Conservation (phyloP, 2,797 vertebrate species). For the Apogon hyalosoma region DNA sequence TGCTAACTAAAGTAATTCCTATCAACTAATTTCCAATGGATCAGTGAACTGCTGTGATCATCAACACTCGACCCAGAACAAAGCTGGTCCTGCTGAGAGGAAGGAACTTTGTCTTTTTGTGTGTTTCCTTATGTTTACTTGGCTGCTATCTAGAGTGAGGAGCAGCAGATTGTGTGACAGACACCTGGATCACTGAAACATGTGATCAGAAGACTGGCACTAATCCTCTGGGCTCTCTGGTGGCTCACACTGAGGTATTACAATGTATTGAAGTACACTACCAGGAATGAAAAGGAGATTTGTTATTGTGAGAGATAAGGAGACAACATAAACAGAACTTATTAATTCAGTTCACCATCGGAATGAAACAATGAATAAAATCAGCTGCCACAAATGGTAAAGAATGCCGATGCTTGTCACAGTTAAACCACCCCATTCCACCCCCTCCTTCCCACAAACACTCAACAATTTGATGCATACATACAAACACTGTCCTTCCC, state of each 20-base stretch:
- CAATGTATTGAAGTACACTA: conserved; percentile 22
- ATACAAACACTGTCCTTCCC: conserved; percentile 52
- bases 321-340: neutral
- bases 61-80: conserved; percentile 32
- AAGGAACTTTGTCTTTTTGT: conserved; percentile 41
- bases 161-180: conserved; percentile 71
- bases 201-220: conserved; percentile 62
- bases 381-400: neutral
- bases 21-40: conserved; percentile 20
- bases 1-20: conserved; percentile 17
- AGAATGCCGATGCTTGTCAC: neutral
- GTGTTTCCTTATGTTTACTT: conserved; percentile 53
- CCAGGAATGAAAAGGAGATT: neutral
- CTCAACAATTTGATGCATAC: conserved; percentile 26
- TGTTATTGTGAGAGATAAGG: neutral
- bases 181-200: conserved; percentile 77
- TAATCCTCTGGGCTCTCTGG: conserved; percentile 66
- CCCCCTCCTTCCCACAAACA: conserved; percentile 8
- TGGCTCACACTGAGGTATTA: conserved; percentile 32
- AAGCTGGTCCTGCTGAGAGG: conserved; percentile 40
- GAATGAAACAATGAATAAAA: conserved; percentile 3
- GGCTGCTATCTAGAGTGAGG: conserved; percentile 32
- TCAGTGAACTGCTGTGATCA: conserved; percentile 18
- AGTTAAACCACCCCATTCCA: neutral
- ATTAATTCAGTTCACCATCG: neutral